Conservation (phyloP, 2,888 invertebrate species). For the Troides oblongomaculatus region DNA sequence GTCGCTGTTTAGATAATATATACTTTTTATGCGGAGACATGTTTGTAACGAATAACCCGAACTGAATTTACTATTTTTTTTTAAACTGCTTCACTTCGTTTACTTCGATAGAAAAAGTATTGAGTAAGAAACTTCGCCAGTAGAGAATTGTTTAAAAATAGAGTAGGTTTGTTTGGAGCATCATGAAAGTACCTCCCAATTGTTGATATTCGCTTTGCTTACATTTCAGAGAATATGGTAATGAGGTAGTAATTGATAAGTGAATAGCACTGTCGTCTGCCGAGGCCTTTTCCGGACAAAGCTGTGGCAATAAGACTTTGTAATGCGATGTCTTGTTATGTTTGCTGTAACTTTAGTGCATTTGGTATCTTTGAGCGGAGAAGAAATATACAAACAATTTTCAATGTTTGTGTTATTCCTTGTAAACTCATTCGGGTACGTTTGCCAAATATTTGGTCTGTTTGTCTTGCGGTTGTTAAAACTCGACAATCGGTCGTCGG, state of each 20-base stretch:
- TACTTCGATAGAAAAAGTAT: conserved; percentile 11
- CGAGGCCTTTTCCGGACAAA: conserved; percentile 26
- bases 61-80: background rate
- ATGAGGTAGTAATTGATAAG: conserved; percentile 46
- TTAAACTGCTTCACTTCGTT: conserved; percentile 3
- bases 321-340: conserved; percentile 13
- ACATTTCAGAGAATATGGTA: conserved; percentile 41
- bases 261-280: conserved; percentile 39
- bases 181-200: conserved; percentile 32
- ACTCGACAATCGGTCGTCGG: conserved; percentile 43
- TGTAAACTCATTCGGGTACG: conserved; percentile 15
- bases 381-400: conserved; percentile 23
- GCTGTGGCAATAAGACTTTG: conserved; percentile 13
- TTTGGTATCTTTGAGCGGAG: conserved; percentile 8
- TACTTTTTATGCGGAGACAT: conserved; percentile 32
- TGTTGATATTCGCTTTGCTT: conserved; percentile 33
- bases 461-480: conserved; percentile 43
- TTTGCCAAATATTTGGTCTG: conserved; percentile 29
- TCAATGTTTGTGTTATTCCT: conserved; percentile 15
- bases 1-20: conserved; percentile 42
- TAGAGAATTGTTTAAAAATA: conserved; percentile 31
- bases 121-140: conserved; percentile 23
- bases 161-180: conserved; percentile 24
- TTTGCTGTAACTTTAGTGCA: conserved; percentile 17
- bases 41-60: conserved; percentile 28